These are phyloP conservation scores for Pelodiscus sinensis DNA, from an alignment of 2,113 vertebrate genomes.

Conservation along the genomic window DNA sequence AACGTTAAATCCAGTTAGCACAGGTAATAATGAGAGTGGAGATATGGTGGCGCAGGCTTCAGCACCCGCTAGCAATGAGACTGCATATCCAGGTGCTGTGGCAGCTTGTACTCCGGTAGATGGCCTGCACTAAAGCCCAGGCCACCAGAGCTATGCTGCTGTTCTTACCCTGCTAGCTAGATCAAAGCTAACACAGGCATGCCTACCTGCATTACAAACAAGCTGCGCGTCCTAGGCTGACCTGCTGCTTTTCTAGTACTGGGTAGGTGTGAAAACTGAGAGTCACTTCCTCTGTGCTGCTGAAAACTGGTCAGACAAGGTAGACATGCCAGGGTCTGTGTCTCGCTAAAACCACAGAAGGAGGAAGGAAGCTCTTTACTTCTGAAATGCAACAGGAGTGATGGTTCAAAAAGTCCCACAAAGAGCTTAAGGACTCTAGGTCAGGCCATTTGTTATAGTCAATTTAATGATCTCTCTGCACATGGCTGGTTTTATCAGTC, in stretches of 20 bases:
- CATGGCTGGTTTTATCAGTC: slow-evolving; percentile 37
- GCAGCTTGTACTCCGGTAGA: neutral
- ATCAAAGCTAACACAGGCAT: neutral
- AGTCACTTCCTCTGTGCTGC: neutral
- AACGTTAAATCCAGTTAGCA: neutral
- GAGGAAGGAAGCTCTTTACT: neutral
- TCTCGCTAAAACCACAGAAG: slow-evolving; percentile 3
- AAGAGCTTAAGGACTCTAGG: neutral
- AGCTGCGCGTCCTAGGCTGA: neutral
- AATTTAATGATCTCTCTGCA: neutral
- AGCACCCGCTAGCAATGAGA: neutral
- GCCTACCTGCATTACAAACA: neutral
- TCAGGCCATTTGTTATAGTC: neutral
- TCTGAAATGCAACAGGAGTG: neutral
- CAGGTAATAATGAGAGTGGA: neutral
- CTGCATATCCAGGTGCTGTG: neutral
- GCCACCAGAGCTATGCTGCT: neutral
- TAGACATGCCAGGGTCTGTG: neutral
- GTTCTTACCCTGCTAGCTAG: neutral
- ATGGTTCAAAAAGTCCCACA: neutral
- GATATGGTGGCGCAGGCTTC: neutral
- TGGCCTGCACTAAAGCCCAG: neutral
- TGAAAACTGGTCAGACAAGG: slow-evolving; percentile 36
- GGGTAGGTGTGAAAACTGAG: neutral
- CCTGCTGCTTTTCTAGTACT: neutral